Percentiles rank a stretch among this genome's conserved stretches.
phyloP scores from a whole-genome alignment of 2,113 vertebrate genomes.

The Lepisosteus oculatus region DNA sequence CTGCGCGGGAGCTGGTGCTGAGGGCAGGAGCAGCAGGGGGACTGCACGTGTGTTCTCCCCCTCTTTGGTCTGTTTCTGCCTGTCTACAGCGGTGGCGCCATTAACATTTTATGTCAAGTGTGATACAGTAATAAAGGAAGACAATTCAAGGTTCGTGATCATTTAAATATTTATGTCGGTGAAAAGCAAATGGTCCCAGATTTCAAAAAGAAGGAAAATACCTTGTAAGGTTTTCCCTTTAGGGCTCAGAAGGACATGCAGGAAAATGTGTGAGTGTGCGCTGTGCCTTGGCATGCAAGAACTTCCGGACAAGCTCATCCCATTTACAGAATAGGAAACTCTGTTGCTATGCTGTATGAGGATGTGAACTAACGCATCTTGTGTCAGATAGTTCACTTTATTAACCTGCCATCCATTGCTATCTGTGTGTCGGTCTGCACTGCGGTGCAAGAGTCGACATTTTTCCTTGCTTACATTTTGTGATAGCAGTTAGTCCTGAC shows the following conservation, averaged over 20 bases:
- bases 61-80: slow-evolving; percentile 33
- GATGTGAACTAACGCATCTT: slow-evolving; percentile 30
- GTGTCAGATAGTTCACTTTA: no score
- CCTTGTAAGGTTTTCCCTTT: slow-evolving; percentile 60
- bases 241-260: slow-evolving; percentile 64
- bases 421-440: no score
- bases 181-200: slow-evolving; percentile 56
- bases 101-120: slow-evolving; percentile 60
- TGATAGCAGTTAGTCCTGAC: no score
- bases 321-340: slow-evolving; percentile 66
- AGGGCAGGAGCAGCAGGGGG: neutral
- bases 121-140: slow-evolving; percentile 50
- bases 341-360: slow-evolving; percentile 68
- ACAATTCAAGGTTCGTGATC: slow-evolving; percentile 35
- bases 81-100: slow-evolving; percentile 35
- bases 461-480: no score
- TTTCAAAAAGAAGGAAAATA: slow-evolving; percentile 41
- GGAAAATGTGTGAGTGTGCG: slow-evolving; percentile 59
- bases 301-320: slow-evolving; percentile 59
- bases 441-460: no score
- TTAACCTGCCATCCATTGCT: no score
- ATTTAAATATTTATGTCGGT: slow-evolving; percentile 63
- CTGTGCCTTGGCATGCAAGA: slow-evolving; percentile 53
- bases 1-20: no score
- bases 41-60: slow-evolving; percentile 16